Evolutionary conservation across 2,888 invertebrate genomes (phyloP), one percentile per base, ranked within the genome.

Genomic region (Lissonota sp.): DNA sequence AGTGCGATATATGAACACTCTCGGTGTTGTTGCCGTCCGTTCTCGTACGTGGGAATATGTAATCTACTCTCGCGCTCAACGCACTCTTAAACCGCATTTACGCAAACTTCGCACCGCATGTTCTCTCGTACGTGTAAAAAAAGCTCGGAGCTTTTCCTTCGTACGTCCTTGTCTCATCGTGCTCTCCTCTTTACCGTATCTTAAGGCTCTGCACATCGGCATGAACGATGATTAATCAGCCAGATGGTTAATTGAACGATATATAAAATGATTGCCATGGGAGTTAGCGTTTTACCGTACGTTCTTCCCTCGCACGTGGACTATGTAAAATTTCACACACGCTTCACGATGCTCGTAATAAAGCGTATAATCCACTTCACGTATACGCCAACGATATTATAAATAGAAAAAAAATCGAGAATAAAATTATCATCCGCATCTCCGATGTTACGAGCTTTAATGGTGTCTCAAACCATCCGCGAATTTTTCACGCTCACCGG

Each of bases 191-290:
- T 51, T 42, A 57, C n/a, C 40, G 66, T 77, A 73, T 77, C 81
- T 70, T 16, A 3, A 26, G 42, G 57, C 39, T 26, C 26, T 58
- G 12, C 51, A 26, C 26, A 81, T 81, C 81, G 77, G 77, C 73
- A 64, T 58, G 26, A 66, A 71, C 70, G 77, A 70, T 74, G 81
- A 81, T 81, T 81, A 81, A 81, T 81, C 81, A 81, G 73, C 69
- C 74, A 81, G 72, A 81, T 81, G 77, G 73, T 74, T 81, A 81
- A 81, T 78, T 78, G 73, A 81, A 81, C 81, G 77, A 78, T 81
- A 53, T 60, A 74, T 72, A 78, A 74, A 70, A 74, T 78, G 73
- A 81, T 81, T 77, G 66, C 81, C 78, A 78, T 70, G 81, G 55
- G 75, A 75, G 73, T 64, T 58, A 60, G 44, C 42, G 46, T 60